These are phyloP conservation scores for Mesocricetus auratus DNA, from an alignment of 2,113 vertebrate genomes.

Conservation along the genomic window DNA sequence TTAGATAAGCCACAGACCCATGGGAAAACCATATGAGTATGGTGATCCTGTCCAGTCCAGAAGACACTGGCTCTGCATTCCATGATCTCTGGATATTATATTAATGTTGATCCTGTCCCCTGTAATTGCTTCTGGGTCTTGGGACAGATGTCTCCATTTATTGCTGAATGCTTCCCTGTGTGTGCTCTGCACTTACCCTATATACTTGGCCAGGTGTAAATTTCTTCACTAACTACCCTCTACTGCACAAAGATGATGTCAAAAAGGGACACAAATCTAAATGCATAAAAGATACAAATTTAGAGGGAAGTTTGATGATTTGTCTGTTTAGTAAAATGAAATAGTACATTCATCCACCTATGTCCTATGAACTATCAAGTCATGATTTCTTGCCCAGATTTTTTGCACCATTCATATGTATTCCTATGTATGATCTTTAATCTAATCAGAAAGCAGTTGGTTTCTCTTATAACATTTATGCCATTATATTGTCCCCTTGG, in stretches of 20 bases:
- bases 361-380: too few relatives aligned
- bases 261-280: not conserved
- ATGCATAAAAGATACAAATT: not conserved
- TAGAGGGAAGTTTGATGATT: not conserved
- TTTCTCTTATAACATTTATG: not conserved
- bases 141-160: not conserved
- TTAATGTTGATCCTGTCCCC: not conserved
- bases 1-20: too few relatives aligned
- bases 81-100: not conserved
- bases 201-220: not conserved
- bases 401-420: too few relatives aligned
- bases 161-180: not conserved
- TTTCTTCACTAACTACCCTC: not conserved
- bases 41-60: not conserved
- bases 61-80: not conserved
- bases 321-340: not conserved
- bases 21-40: not conserved
- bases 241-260: not conserved
- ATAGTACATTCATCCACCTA: too few relatives aligned
- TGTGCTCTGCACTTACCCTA: not conserved
- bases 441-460: not conserved
- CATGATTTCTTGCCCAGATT: not conserved
- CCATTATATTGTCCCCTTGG: not conserved
- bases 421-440: not conserved
- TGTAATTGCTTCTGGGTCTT: too few relatives aligned